phyloP scores from a whole-genome alignment of 2,113 vertebrate genomes.

The Porphyrio hochstetteri region DNA sequence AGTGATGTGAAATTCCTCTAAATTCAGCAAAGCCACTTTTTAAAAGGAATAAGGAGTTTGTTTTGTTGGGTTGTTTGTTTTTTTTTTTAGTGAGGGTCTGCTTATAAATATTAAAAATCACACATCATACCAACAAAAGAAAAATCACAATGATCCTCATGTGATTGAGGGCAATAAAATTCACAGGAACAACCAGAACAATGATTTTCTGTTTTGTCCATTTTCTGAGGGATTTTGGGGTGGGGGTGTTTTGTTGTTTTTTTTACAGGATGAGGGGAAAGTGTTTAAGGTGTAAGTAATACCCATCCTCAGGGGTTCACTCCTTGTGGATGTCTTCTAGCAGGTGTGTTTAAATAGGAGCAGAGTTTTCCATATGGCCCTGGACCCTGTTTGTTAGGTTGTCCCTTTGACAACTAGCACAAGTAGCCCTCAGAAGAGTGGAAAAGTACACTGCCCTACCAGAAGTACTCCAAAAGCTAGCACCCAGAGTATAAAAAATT shows the following conservation, averaged over 20 bases:
- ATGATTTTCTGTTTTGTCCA: background rate
- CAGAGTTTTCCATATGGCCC: background rate
- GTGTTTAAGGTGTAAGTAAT: background rate
- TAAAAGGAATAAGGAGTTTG: background rate
- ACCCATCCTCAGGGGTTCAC: background rate
- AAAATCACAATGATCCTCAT: background rate
- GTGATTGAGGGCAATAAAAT: background rate
- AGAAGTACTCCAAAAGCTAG: background rate
- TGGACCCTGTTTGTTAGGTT: background rate
- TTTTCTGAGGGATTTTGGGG: background rate
- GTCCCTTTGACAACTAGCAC: background rate
- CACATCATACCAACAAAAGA: background rate
- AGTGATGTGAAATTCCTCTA: background rate
- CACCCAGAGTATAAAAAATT: background rate
- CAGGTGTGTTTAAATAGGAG: background rate
- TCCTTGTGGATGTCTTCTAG: background rate
- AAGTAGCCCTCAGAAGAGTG: background rate
- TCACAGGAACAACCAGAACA: background rate
- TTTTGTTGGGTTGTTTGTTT: no score
- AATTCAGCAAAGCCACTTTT: background rate
- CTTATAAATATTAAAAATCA: background rate
- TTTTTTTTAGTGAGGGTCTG: background rate
- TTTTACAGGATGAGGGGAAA: background rate
- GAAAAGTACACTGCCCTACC: background rate
- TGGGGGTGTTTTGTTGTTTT: background rate